Percentiles rank a stretch among this genome's conserved stretches.
Conservation (phyloP, 2,113 vertebrate genomes). For the Prochilodus magdalenae region DNA sequence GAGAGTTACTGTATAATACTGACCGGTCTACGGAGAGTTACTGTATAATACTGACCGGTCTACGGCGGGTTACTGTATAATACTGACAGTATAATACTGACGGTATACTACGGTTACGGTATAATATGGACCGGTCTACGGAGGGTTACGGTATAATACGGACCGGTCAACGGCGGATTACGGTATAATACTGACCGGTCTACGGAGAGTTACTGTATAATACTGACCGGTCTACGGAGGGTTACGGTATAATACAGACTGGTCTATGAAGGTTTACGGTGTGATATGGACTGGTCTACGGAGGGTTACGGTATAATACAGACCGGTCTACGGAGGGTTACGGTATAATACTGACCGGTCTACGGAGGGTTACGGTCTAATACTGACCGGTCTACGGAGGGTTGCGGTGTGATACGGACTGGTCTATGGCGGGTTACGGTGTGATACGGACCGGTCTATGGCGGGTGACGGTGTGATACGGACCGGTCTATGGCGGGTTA, state of each 20-base stretch:
- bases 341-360: slow-evolving; percentile 69
- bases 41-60: slow-evolving; percentile 73
- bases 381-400: slow-evolving; percentile 75
- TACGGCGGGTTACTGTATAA: slow-evolving; percentile 77
- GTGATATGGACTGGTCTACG: slow-evolving; percentile 73
- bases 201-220: slow-evolving; percentile 77
- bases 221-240: slow-evolving; percentile 76
- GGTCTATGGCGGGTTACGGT: slow-evolving; percentile 85
- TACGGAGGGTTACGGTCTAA: too few relatives aligned
- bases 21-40: slow-evolving; percentile 80
- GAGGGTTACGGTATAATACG: slow-evolving; percentile 72
- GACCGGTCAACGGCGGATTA: slow-evolving; percentile 80
- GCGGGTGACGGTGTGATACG: too few relatives aligned
- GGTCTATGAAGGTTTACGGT: slow-evolving; percentile 83
- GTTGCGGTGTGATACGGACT: slow-evolving; percentile 60
- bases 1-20: slow-evolving; percentile 73
- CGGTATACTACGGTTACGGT: slow-evolving; percentile 82
- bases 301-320: slow-evolving; percentile 73
- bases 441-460: slow-evolving; percentile 80
- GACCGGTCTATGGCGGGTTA: too few relatives aligned
- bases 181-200: slow-evolving; percentile 72
- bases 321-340: slow-evolving; percentile 80
- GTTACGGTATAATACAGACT: slow-evolving; percentile 60
- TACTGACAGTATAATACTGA: too few relatives aligned
- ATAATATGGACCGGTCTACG: too few relatives aligned